Percentiles rank a stretch among this genome's conserved stretches.
These are phyloP conservation scores for Cerceris ruficornis DNA, from an alignment of 2,888 invertebrate species.

Conservation along the genomic window DNA sequence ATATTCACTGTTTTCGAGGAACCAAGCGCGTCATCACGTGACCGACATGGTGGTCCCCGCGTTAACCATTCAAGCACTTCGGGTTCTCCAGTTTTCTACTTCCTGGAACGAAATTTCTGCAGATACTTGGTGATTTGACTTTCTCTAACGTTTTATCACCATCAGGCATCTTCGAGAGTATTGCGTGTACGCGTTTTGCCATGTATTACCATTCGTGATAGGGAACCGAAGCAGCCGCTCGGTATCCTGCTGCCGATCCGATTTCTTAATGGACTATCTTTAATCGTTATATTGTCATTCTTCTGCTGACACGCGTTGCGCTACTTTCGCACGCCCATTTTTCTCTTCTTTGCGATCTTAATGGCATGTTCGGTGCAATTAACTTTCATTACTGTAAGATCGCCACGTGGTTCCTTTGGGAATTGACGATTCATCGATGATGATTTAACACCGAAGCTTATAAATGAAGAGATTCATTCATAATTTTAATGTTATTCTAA, in stretches of 20 bases:
- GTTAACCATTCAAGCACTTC: background rate
- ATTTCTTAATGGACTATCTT: constrained; percentile 33
- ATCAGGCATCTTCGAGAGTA: constrained; percentile 37
- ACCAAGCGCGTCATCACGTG: too few species aligned
- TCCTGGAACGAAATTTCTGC: constrained; percentile 44
- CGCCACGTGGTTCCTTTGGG: too few species aligned
- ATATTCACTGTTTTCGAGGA: too few species aligned
- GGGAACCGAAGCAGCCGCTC: background rate
- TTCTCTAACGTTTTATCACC: constrained; percentile 55
- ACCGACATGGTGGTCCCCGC: too few species aligned
- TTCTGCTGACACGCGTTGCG: constrained; percentile 14
- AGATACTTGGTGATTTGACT: constrained; percentile 42
- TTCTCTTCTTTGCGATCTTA: background rate
- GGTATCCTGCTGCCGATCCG: constrained; percentile 1
- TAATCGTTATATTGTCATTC: constrained; percentile 21
- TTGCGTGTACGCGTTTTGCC: constrained; percentile 19
- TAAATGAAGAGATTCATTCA: too few species aligned
- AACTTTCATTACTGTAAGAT: constrained; percentile 11
- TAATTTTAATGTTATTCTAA: too few species aligned
- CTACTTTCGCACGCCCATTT: constrained; percentile 34
- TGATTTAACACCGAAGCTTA: too few species aligned
- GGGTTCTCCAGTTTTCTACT: background rate
- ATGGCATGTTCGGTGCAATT: background rate
- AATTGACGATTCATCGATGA: too few species aligned
- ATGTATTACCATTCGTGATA: background rate